Evolutionary conservation across 2,113 vertebrate genomes (phyloP).

Genomic region (Progne subis): DNA sequence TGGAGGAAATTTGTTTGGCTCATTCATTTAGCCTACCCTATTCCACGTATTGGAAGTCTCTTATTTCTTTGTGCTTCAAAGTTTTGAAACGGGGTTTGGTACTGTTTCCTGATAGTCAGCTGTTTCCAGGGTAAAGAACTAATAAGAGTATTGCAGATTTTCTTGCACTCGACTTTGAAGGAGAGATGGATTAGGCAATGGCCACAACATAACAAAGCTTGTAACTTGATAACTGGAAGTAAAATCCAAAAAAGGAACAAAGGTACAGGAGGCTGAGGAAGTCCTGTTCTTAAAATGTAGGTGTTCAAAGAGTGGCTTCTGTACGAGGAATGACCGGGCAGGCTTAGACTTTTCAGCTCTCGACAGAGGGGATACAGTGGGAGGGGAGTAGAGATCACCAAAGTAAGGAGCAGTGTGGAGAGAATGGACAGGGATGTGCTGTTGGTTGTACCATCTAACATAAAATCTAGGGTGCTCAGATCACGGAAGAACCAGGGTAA

Average conservation of each 20-base stretch:
- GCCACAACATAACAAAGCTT: background rate
- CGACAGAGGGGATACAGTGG: background rate
- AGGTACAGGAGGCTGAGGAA: background rate
- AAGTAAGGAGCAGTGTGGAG: background rate
- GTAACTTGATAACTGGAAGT: background rate
- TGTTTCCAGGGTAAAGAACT: background rate
- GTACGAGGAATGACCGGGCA: background rate
- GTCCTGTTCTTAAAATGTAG: background rate
- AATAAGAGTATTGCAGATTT: background rate
- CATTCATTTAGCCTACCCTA: background rate
- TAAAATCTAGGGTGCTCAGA: background rate
- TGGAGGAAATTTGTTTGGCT: background rate
- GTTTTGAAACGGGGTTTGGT: background rate
- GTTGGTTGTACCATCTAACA: background rate
- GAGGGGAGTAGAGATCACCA: background rate
- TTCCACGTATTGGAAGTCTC: background rate
- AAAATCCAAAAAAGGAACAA: background rate
- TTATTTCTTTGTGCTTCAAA: background rate
- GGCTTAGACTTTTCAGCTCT: background rate
- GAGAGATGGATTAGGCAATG: background rate
- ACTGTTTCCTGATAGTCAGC: background rate
- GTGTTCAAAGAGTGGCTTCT: background rate
- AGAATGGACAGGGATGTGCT: background rate
- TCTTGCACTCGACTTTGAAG: rapidly evolving
- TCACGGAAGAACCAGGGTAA: background rate